phyloP scores from a whole-genome alignment of 2,888 invertebrate species.

The Morinoia aosen region DNA sequence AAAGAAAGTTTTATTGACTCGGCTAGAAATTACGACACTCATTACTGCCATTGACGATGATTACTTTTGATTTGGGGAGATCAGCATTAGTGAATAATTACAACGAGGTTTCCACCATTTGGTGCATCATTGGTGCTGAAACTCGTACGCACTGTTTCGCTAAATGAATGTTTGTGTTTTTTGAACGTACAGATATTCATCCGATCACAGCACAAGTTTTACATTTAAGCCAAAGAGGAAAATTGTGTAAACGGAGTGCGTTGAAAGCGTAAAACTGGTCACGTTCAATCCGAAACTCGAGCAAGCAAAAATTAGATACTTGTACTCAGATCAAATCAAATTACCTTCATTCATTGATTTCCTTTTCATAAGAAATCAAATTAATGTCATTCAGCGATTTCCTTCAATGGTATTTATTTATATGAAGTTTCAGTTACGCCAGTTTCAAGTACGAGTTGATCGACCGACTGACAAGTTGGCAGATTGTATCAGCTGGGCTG shows the following conservation, averaged over 20 bases:
- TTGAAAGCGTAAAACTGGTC: not conserved
- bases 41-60: too few species aligned
- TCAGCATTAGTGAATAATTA: too few species aligned
- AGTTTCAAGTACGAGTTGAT: conserved; percentile 1
- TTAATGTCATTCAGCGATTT: not conserved
- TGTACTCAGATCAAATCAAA: too few species aligned
- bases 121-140: too few species aligned
- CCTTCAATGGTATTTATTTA: not conserved
- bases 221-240: not conserved
- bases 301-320: too few species aligned
- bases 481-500: not conserved
- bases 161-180: too few species aligned
- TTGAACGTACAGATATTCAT: not conserved
- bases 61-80: too few species aligned
- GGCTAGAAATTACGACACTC: too few species aligned
- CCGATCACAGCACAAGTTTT: not conserved
- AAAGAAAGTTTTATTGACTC: too few species aligned
- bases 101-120: too few species aligned
- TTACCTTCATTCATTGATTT: not conserved
- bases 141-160: too few species aligned
- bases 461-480: not conserved
- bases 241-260: not conserved
- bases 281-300: too few species aligned
- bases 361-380: not conserved
- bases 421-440: not conserved